Evolutionary conservation across 2,888 invertebrate genomes (phyloP).

Genomic region (Pherbina coryleti): DNA sequence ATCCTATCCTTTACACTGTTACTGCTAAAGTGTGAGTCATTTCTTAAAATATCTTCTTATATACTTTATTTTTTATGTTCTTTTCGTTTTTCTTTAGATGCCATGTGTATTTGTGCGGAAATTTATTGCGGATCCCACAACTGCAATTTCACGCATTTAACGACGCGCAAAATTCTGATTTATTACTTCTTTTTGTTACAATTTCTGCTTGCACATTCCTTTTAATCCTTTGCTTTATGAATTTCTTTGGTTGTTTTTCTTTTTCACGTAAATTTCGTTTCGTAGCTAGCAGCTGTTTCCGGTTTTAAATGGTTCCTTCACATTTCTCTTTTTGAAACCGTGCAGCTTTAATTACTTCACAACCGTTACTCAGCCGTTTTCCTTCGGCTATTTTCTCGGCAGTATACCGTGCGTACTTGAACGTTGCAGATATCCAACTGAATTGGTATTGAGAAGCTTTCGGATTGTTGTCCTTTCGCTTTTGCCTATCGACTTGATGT

Average conservation of each 20-base stretch:
- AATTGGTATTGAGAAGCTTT: slow-evolving; percentile 28
- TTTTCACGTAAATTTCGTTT: slow-evolving; percentile 10
- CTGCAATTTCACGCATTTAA: background rate
- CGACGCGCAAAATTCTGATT: slow-evolving; percentile 4
- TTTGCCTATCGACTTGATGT: slow-evolving; percentile 6
- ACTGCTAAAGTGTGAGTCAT: no score
- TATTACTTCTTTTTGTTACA: background rate
- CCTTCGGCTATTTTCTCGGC: background rate
- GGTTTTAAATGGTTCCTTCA: background rate
- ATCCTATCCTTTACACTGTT: no score
- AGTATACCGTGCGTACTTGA: slow-evolving; percentile 4
- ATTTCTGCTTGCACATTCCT: background rate
- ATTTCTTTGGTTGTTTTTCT: background rate
- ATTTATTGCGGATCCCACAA: no score
- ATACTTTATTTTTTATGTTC: no score
- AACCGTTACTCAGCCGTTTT: background rate
- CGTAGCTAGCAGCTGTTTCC: slow-evolving; percentile 10
- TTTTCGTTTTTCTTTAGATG: no score
- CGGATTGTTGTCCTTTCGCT: slow-evolving; percentile 20
- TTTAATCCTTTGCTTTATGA: background rate
- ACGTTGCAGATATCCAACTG: slow-evolving; percentile 27
- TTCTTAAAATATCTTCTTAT: no score
- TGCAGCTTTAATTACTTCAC: background rate
- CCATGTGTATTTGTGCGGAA: no score
- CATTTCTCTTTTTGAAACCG: background rate